A percentile compares a stretch with the other conserved stretches of the same genome.
These are phyloP conservation scores for Drosophila quadrilineata DNA, from an alignment of 1,140 invertebrate species.

Conservation along the genomic window DNA sequence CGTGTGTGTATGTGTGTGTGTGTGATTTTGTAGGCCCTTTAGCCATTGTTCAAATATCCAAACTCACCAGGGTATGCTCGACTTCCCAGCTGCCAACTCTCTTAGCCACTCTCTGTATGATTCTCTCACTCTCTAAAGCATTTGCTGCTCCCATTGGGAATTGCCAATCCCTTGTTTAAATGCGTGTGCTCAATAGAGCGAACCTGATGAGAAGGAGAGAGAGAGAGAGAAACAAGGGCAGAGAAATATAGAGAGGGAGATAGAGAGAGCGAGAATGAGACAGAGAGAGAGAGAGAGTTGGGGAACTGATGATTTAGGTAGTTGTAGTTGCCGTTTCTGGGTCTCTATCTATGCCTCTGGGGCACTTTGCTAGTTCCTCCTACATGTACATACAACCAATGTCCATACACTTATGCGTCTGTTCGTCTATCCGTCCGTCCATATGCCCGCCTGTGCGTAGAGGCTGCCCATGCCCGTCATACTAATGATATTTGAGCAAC, in stretches of 20 bases:
- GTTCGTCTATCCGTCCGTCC: too few species aligned
- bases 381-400: too few species aligned
- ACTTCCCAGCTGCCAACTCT: conserved; percentile 1
- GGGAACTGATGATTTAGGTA: too few species aligned
- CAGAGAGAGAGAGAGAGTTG: background rate
- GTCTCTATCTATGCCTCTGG: conserved; percentile 23
- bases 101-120: background rate
- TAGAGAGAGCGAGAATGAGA: background rate
- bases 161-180: conserved; percentile 22
- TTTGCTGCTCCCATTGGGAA: background rate
- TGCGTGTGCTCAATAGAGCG: conserved; percentile 41
- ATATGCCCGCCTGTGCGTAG: too few species aligned
- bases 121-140: conserved; percentile 4
- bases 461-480: conserved; percentile 38
- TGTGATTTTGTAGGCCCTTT: conserved; percentile 77
- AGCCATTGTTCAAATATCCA: conserved; percentile 75
- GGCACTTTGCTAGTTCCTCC: conserved; percentile 6
- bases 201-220: conserved; percentile 2
- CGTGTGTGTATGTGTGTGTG: too few species aligned
- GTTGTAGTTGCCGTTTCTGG: conserved; percentile 3
- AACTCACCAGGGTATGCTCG: conserved; percentile 31
- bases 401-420: too few species aligned
- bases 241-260: background rate
- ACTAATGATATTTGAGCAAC: conserved; percentile 75
- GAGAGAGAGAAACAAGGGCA: background rate